Base-by-base conservation (phyloP, 2,797 vertebrate genomes). In the Manis pentadactyla region DNA sequence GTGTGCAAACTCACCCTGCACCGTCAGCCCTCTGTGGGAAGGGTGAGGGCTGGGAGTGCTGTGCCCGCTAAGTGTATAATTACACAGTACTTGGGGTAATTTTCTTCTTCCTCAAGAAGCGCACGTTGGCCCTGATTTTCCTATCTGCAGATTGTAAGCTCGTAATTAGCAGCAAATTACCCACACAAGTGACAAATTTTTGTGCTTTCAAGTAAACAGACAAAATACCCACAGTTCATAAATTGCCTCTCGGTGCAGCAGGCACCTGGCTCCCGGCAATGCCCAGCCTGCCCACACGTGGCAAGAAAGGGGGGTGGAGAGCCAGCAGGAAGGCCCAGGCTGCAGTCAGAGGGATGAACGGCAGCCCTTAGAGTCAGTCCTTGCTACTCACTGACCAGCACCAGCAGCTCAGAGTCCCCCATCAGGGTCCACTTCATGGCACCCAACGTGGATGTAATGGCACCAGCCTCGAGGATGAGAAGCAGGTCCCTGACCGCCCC, bases 181-280 rank as follows among this genome's bases (percentile, higher is more conserved):
- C 98, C 97, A 98, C 98, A 98, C 98, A 98, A 99, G 98, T 98
- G 98, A 98, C 98, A 98, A 98, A 98, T 98, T 98, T 97, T 98
- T 98, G 96, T 99, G 97, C 98, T 98, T 98, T 98, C 98, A 98
- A 98, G 98, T 98, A 98, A 99, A 99, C 98, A 98, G 98, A 98
- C 71, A 97, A 98, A 98, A 98, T 98, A 98, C 94, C 96, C 96
- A 97, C 82, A 81, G 98, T 98, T 98, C 97, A 98, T 96, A 98
- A 98, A 98, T 98, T 98, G 97, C 98, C 93, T 98, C 21, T 82
- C 57, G 78, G 98, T 98, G 98, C 96, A 25, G 14, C 90, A 97
- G 97, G 93, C 98, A 98, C 98, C 98, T 98, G 98, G 94, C 68
- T 98, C 98, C 97, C 37, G 17, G 96, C 27, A 17, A 74, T 96